phyloP scores from a whole-genome alignment of 1,140 invertebrate species.

The Zaprionus inermis region DNA sequence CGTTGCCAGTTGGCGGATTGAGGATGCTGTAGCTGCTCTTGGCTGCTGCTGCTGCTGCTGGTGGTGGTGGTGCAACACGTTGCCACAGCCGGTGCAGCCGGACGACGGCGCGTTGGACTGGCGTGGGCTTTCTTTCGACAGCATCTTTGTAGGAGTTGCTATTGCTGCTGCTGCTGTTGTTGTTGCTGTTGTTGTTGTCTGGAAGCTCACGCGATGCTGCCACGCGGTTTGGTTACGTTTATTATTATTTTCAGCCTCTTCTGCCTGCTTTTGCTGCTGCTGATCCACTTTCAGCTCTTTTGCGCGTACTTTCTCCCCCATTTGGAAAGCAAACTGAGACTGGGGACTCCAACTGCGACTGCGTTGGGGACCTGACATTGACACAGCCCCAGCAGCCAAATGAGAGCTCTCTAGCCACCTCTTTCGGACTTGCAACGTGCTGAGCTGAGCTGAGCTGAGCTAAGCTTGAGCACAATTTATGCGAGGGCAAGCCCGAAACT shows the following conservation, averaged over 20 bases:
- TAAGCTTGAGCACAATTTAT: conserved; percentile 6
- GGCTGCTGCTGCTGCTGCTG: not conserved
- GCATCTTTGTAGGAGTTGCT: conserved; percentile 48
- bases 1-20: conserved; percentile 11
- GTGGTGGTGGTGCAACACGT: conserved; percentile 11
- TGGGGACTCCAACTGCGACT: conserved; percentile 10
- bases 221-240: conserved; percentile 78
- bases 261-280: conserved; percentile 53
- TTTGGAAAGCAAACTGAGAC: conserved; percentile 64
- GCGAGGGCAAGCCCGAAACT: conserved; percentile 26
- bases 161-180: conserved; percentile 23
- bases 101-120: conserved; percentile 44
- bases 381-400: conserved; percentile 10
- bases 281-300: conserved; percentile 82
- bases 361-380: conserved; percentile 29
- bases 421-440: not conserved
- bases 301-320: conserved; percentile 73
- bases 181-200: conserved; percentile 56
- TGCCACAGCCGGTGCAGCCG: conserved; percentile 30
- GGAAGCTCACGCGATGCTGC: conserved; percentile 67
- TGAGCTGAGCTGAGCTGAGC: too few relatives aligned
- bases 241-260: conserved; percentile 61
- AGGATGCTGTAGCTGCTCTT: conserved; percentile 24
- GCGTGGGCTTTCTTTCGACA: conserved; percentile 71
- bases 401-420: not conserved